Percentiles rank a stretch among this genome's conserved stretches.
phyloP scores from a whole-genome alignment of 2,888 invertebrate species.

The Apodemia duryi region DNA sequence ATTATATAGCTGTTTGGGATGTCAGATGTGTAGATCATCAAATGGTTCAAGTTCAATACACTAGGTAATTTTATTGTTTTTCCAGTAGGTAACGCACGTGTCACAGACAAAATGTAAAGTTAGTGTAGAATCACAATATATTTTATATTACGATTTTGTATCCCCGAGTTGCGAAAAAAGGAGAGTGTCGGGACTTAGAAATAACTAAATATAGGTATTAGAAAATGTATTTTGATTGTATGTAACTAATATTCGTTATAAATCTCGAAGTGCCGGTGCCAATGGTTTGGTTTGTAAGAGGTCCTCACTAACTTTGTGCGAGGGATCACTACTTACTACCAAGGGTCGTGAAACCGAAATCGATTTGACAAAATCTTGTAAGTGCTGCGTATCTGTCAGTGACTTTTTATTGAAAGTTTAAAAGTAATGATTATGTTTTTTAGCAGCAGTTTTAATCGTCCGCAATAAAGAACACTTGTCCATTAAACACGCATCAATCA shows the following conservation, averaged over 20 bases:
- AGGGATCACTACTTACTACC: neutral
- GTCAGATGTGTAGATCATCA: neutral
- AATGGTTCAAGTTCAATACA: neutral
- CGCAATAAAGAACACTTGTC: neutral
- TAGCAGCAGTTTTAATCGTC: neutral
- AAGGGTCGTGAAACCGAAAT: neutral
- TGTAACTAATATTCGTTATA: no score
- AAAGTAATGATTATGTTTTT: neutral
- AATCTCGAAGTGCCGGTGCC: no score
- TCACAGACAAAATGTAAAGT: neutral
- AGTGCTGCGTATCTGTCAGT: neutral
- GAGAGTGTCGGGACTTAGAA: no score
- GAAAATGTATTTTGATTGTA: no score
- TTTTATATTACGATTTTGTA: conserved; percentile 3
- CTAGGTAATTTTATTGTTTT: neutral
- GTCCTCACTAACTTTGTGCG: neutral
- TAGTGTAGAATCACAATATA: neutral
- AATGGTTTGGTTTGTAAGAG: no score
- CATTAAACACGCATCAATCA: neutral
- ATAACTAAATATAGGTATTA: no score
- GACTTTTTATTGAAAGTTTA: no score
- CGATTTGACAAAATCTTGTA: neutral
- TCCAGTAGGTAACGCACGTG: neutral
- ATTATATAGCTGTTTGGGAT: neutral
- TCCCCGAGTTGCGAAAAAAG: no score